phyloP scores from a whole-genome alignment of 1,140 invertebrate genomes.

The Gonatopus flavifemur region DNA sequence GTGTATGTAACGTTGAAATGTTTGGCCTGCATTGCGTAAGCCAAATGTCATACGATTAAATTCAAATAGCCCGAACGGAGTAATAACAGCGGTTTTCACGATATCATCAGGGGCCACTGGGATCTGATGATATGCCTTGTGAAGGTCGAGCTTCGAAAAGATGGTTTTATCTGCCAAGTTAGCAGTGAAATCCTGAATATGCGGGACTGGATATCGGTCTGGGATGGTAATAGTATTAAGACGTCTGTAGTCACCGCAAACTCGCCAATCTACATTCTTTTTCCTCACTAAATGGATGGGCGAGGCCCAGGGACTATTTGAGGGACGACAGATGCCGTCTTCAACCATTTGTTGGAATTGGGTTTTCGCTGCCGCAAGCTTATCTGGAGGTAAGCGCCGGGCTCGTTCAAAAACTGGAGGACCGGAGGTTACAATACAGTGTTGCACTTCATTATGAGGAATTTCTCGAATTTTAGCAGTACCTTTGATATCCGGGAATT shows the following conservation, averaged over 20 bases:
- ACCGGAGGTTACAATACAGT: slow-evolving; percentile 22
- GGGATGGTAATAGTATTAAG: slow-evolving; percentile 12
- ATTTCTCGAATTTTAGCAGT: neutral
- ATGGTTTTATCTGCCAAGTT: slow-evolving; percentile 32
- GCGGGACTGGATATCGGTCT: slow-evolving; percentile 47
- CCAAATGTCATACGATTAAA: slow-evolving; percentile 23
- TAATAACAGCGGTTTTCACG: neutral
- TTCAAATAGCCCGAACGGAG: neutral
- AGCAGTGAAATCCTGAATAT: slow-evolving; percentile 39
- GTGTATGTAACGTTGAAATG: neutral
- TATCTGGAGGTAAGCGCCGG: slow-evolving; percentile 25
- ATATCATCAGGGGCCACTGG: neutral
- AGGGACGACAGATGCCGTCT: no score
- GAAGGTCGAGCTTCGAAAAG: slow-evolving; percentile 55
- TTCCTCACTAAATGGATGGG: slow-evolving; percentile 43
- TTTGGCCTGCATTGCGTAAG: no score
- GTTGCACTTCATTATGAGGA: neutral
- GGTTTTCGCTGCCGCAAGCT: slow-evolving; percentile 15
- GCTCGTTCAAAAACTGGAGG: slow-evolving; percentile 21
- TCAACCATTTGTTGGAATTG: slow-evolving; percentile 31
- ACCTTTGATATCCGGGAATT: neutral
- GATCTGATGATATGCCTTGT: no score
- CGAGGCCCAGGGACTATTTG: slow-evolving; percentile 48
- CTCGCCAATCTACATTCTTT: neutral
- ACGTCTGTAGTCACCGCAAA: neutral